phyloP scores from a whole-genome alignment of 2,888 invertebrate genomes.

The Drosophila yooni region DNA sequence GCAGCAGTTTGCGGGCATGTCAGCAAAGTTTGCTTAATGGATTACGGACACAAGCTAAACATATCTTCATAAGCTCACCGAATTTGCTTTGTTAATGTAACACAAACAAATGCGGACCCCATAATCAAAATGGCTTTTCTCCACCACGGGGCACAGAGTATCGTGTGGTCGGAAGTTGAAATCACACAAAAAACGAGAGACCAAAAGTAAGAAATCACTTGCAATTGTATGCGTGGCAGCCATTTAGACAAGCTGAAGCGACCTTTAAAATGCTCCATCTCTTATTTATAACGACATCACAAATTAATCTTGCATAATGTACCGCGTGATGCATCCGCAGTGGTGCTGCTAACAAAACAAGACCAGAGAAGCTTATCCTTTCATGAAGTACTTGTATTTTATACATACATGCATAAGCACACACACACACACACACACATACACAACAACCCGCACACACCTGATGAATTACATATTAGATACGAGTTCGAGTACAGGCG shows the following conservation, averaged over 20 bases:
- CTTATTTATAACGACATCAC: constrained; percentile 79
- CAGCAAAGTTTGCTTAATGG: neutral
- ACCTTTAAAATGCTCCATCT: constrained; percentile 70
- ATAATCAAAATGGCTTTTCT: neutral
- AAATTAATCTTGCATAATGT: constrained; percentile 79
- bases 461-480: constrained; percentile 42
- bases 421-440: constrained; percentile 7
- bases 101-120: neutral
- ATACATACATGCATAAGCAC: constrained; percentile 27
- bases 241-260: constrained; percentile 48
- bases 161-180: neutral
- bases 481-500: constrained; percentile 12
- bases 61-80: neutral
- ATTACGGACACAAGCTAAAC: neutral
- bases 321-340: constrained; percentile 49
- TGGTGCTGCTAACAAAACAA: constrained; percentile 19
- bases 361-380: constrained; percentile 66
- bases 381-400: constrained; percentile 68
- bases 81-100: neutral
- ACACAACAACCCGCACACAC: constrained; percentile 20
- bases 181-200: neutral
- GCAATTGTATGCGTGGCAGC: constrained; percentile 28
- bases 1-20: neutral
- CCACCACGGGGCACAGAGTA: neutral
- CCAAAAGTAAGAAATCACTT: constrained; percentile 15